Conservation (phyloP, 2,113 vertebrate genomes). For the Rallus limicola region DNA sequence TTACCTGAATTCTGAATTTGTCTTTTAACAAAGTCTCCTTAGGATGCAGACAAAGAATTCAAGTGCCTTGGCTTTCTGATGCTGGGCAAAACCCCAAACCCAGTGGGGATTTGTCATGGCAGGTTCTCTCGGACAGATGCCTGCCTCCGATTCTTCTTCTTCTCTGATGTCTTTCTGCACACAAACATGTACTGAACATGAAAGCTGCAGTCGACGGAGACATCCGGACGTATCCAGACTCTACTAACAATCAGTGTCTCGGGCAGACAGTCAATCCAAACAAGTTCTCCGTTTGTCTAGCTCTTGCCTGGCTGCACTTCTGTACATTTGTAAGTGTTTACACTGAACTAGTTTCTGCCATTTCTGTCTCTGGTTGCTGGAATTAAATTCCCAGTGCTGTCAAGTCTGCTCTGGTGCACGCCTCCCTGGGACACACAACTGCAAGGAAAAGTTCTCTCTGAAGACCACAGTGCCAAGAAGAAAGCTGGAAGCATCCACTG, state of each 20-base stretch:
- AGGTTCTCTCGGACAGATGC: constrained; percentile 2
- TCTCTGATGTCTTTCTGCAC: constrained; percentile 52
- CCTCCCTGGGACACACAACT: neutral
- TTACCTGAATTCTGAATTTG: neutral
- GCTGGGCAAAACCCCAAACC: neutral
- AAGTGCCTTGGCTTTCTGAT: neutral
- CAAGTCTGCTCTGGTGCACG: constrained; percentile 38
- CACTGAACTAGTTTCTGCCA: constrained; percentile 64
- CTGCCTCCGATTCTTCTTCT: constrained; percentile 37
- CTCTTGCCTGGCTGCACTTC: constrained; percentile 70
- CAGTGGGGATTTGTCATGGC: neutral
- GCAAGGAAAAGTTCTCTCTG: neutral
- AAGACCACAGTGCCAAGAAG: constrained; percentile 16
- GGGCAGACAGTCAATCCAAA: constrained; percentile 73
- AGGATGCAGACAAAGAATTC: neutral
- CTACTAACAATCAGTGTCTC: constrained; percentile 71
- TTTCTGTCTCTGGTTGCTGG: constrained; percentile 66
- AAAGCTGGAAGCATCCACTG: constrained; percentile 27
- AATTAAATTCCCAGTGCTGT: constrained; percentile 58
- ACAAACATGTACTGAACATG: constrained; percentile 59
- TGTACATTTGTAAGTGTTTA: constrained; percentile 67
- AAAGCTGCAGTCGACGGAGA: constrained; percentile 64
- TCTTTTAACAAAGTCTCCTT: neutral
- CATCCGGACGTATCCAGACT: constrained; percentile 65
- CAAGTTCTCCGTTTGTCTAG: constrained; percentile 69